Evolutionary conservation across 2,113 vertebrate genomes (phyloP).

Genomic region (Bombycilla garrulus): DNA sequence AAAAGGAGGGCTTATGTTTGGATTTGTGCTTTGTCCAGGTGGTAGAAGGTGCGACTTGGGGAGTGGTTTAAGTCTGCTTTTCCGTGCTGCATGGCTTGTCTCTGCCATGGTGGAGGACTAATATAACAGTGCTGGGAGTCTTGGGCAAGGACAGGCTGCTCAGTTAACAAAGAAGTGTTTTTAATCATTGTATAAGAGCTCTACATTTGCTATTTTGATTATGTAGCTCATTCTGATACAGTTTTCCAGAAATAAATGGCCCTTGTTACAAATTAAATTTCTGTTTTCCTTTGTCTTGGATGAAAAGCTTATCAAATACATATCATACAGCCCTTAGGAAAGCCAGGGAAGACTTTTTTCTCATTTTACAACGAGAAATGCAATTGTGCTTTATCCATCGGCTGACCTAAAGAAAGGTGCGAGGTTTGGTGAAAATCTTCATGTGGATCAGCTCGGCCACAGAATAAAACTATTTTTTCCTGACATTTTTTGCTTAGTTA

Average conservation of each 20-base stretch:
- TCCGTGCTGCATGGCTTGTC: background rate
- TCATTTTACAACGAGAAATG: background rate
- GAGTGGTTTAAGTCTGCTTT: background rate
- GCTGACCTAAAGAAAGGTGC: background rate
- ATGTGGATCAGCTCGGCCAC: background rate
- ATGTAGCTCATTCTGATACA: background rate
- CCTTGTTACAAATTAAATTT: background rate
- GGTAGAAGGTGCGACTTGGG: background rate
- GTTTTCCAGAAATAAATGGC: background rate
- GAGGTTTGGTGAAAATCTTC: background rate
- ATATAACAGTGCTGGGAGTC: background rate
- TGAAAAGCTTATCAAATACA: background rate
- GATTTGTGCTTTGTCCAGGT: background rate
- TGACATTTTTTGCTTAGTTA: background rate
- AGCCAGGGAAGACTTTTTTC: background rate
- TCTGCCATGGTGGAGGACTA: background rate
- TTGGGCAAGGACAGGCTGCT: background rate
- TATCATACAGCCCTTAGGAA: background rate
- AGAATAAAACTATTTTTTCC: background rate
- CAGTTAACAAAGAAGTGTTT: background rate
- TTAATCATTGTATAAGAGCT: background rate
- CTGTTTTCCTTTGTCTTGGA: background rate
- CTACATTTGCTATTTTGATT: background rate
- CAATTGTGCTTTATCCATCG: background rate
- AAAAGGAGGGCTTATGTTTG: background rate